phyloP scores from a whole-genome alignment of 2,888 invertebrate genomes.

The Criorhina ranunculi region DNA sequence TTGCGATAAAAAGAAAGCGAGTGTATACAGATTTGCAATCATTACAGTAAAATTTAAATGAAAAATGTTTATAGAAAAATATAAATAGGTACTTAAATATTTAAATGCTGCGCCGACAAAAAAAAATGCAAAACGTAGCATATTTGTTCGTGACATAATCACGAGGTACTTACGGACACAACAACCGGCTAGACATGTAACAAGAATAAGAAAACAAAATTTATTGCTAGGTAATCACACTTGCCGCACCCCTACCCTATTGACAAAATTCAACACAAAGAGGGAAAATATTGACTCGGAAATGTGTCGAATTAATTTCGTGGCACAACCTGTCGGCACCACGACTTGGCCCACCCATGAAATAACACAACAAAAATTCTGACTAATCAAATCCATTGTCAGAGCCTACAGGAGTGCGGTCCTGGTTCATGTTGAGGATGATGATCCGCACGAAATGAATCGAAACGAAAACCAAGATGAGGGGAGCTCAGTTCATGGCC shows the following conservation, averaged over 20 bases:
- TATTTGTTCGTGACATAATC: slow-evolving; percentile 11
- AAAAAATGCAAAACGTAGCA: not conserved
- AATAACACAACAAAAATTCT: slow-evolving; percentile 8
- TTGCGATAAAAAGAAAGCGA: not conserved
- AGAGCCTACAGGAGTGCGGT: not conserved
- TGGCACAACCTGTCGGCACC: slow-evolving; percentile 3
- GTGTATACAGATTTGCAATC: too few species aligned
- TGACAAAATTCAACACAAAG: slow-evolving; percentile 14
- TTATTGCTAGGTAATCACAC: slow-evolving; percentile 12
- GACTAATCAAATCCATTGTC: slow-evolving; percentile 18
- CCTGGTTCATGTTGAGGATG: slow-evolving; percentile 3
- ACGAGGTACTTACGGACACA: slow-evolving; percentile 56
- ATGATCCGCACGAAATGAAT: slow-evolving; percentile 23
- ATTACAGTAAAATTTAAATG: not conserved
- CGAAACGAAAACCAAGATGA: slow-evolving; percentile 13
- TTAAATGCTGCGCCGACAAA: not conserved
- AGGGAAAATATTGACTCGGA: not conserved
- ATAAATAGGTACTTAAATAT: too few species aligned
- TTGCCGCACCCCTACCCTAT: slow-evolving; percentile 44
- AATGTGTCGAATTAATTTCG: slow-evolving; percentile 17
- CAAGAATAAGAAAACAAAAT: slow-evolving; percentile 38
- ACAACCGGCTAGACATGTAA: slow-evolving; percentile 72
- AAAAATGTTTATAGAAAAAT: not conserved
- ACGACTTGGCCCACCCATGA: slow-evolving; percentile 20
- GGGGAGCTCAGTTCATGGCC: not conserved